Percentiles rank a stretch among this genome's conserved stretches.
Evolutionary conservation across 2,797 vertebrate genomes (phyloP).

Genomic region (Limosa lapponica): DNA sequence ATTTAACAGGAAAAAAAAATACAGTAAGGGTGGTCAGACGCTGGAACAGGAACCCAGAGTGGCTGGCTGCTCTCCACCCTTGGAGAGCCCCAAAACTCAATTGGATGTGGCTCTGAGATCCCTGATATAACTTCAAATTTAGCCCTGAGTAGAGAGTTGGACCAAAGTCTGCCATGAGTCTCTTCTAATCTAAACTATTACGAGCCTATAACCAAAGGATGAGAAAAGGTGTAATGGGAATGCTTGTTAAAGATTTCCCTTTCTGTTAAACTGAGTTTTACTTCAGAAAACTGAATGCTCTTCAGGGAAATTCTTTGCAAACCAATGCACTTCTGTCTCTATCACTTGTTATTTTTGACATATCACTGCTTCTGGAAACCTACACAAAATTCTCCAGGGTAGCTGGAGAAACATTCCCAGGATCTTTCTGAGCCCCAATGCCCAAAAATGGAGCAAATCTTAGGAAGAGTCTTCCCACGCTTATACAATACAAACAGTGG

Average conservation of each 20-base stretch:
- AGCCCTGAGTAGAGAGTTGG: background rate
- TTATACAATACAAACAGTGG: fast-evolving
- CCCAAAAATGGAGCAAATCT: background rate
- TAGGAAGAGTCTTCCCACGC: background rate
- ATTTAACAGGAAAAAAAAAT: background rate
- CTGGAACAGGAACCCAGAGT: background rate
- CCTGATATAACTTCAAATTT: background rate
- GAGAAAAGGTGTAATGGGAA: background rate
- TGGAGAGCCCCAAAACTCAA: background rate
- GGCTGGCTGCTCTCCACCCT: background rate
- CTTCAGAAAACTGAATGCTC: background rate
- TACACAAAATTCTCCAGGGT: background rate
- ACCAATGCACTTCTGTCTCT: background rate
- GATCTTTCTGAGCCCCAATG: background rate
- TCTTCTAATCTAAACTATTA: background rate
- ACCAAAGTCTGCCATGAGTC: background rate
- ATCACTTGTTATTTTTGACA: conserved; percentile 20
- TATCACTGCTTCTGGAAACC: background rate
- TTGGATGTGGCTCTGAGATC: background rate
- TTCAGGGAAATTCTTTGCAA: background rate
- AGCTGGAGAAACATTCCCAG: background rate
- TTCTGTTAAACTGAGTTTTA: background rate
- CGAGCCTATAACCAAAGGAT: background rate
- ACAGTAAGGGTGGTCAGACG: background rate
- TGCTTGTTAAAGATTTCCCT: background rate